Evolutionary conservation across 2,888 invertebrate species (phyloP).

Genomic region (Esperia sulphurella): DNA sequence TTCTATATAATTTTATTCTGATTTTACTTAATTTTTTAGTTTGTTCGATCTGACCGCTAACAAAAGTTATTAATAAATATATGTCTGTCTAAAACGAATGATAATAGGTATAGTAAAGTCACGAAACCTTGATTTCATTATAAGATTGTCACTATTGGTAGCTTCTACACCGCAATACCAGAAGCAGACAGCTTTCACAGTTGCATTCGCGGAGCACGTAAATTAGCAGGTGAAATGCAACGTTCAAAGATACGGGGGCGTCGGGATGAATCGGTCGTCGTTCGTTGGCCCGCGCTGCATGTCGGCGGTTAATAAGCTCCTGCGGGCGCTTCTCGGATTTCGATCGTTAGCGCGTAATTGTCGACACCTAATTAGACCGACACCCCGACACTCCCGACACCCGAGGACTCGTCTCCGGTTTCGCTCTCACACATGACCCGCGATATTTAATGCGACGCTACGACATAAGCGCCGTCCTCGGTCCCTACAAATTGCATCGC

Average conservation of each 20-base stretch:
- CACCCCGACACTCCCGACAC: constrained; percentile 27
- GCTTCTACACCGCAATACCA: not conserved
- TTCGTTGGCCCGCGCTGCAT: constrained; percentile 32
- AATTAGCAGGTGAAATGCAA: constrained; percentile 16
- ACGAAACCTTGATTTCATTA: no score
- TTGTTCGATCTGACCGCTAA: no score
- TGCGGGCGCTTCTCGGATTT: constrained; percentile 52
- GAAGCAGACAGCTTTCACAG: not conserved
- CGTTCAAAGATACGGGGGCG: constrained; percentile 22
- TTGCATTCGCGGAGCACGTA: constrained; percentile 16
- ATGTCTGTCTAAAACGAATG: no score
- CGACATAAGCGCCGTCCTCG: constrained; percentile 12
- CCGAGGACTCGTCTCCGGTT: constrained; percentile 53
- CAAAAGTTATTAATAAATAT: no score
- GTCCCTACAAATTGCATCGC: constrained; percentile 8
- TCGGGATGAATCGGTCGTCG: constrained; percentile 35
- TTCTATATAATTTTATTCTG: no score
- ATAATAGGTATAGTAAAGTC: no score
- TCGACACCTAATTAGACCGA: constrained; percentile 68
- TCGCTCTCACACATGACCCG: constrained; percentile 64
- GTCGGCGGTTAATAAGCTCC: constrained; percentile 61
- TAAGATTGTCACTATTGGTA: no score
- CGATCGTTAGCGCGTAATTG: constrained; percentile 73
- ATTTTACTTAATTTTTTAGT: no score
- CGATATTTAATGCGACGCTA: constrained; percentile 29